Conservation (phyloP, 2,797 vertebrate species). For the Tolypeutes matacus region DNA sequence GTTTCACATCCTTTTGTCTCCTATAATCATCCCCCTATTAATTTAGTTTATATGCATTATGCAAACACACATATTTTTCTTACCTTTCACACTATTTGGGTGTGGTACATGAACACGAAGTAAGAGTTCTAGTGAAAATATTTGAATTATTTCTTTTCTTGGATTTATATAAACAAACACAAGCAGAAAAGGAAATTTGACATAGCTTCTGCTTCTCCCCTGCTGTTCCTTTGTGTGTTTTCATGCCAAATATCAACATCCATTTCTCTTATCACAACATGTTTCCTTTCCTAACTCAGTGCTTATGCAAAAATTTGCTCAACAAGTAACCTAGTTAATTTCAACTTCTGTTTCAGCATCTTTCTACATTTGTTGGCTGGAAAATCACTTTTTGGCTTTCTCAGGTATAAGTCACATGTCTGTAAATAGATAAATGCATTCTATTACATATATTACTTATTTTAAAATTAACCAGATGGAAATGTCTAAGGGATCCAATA, state of each 20-base stretch:
- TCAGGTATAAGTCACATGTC: background rate
- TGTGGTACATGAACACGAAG: background rate
- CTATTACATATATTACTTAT: background rate
- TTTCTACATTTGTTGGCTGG: background rate
- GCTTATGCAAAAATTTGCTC: background rate
- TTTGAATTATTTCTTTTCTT: background rate
- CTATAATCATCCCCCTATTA: background rate
- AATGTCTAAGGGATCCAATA: background rate
- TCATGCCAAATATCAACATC: background rate
- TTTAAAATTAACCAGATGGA: constrained; percentile 38
- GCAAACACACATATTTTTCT: background rate
- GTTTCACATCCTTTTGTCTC: background rate
- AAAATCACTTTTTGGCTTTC: background rate
- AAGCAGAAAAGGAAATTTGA: background rate
- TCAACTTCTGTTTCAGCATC: background rate
- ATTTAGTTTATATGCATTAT: background rate
- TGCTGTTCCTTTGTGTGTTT: background rate
- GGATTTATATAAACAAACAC: background rate
- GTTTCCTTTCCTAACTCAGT: background rate
- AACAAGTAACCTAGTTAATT: background rate
- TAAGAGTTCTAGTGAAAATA: background rate
- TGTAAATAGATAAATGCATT: background rate
- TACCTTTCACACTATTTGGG: background rate
- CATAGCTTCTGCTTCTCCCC: accelerated
- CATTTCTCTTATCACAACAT: background rate